phyloP scores from a whole-genome alignment of 2,797 vertebrate genomes.

The Parauchenoglanis punctatus region DNA sequence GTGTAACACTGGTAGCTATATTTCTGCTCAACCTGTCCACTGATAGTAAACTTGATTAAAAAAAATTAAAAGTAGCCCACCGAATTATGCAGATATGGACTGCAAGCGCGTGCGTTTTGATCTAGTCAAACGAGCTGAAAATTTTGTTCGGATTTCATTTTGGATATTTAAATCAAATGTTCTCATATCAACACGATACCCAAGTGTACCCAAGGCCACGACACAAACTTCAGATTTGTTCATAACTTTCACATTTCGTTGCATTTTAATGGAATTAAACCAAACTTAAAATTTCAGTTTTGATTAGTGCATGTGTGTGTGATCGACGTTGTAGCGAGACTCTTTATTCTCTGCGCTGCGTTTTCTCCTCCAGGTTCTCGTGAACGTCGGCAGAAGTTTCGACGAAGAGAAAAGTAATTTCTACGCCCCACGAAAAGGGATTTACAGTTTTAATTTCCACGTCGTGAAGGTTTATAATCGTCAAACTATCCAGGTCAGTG shows the following conservation, averaged over 20 bases:
- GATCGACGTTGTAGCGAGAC: neutral
- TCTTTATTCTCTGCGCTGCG: conserved; percentile 35
- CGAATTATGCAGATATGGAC: neutral
- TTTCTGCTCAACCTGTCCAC: neutral
- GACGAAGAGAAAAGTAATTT: conserved; percentile 95
- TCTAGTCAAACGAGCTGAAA: neutral
- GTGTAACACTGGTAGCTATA: neutral
- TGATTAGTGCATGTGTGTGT: neutral
- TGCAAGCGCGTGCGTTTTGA: neutral
- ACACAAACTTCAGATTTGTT: neutral
- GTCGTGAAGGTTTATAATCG: conserved; percentile 99
- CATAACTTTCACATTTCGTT: neutral
- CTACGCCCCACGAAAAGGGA: conserved; percentile 93
- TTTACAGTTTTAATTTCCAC: conserved; percentile 99
- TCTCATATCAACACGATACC: too few species aligned
- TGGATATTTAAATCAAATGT: neutral
- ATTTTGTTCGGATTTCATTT: neutral
- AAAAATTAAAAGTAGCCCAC: too few species aligned
- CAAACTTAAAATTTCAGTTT: neutral
- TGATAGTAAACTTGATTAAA: conserved; percentile 3
- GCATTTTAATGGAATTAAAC: neutral
- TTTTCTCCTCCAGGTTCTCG: conserved; percentile 82
- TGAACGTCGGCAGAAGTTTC: conserved; percentile 93
- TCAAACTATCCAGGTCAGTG: conserved; percentile 95
- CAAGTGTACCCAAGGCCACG: too few species aligned